These are phyloP conservation scores for Petromus typicus DNA, from an alignment of 2,113 vertebrate species.

Conservation along the genomic window DNA sequence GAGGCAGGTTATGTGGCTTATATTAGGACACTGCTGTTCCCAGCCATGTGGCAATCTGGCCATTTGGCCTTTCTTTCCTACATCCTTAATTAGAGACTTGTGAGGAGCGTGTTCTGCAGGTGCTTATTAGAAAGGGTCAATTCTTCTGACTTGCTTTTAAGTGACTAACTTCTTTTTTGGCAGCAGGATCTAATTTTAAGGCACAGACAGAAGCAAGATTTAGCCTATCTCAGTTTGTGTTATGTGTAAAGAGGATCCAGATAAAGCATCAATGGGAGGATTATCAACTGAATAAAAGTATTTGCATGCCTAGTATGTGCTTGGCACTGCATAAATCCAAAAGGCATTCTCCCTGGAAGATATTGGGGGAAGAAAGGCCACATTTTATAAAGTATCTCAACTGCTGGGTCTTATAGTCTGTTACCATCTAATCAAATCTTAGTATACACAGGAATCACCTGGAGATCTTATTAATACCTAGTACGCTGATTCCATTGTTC, in stretches of 20 bases:
- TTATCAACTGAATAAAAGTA: neutral
- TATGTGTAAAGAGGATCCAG: neutral
- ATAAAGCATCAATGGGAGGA: neutral
- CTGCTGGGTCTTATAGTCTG: neutral
- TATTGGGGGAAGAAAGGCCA: neutral
- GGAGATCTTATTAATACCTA: neutral
- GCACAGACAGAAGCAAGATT: neutral
- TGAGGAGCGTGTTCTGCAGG: slow-evolving; percentile 9
- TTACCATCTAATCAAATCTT: neutral
- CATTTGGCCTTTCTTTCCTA: neutral
- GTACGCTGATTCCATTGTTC: neutral
- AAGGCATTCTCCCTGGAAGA: neutral
- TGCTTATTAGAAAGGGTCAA: neutral
- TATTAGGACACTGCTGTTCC: neutral
- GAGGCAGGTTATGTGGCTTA: neutral
- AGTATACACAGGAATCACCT: neutral
- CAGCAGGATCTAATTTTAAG: slow-evolving; percentile 47
- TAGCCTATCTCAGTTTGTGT: neutral
- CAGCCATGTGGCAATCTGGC: neutral
- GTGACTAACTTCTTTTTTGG: neutral
- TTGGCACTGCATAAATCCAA: neutral
- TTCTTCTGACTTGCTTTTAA: slow-evolving; percentile 39
- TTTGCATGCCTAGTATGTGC: neutral
- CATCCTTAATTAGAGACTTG: slow-evolving; percentile 32
- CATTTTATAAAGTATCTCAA: neutral